phyloP scores from a whole-genome alignment of 2,888 invertebrate species.

The Panzeria rudis region DNA sequence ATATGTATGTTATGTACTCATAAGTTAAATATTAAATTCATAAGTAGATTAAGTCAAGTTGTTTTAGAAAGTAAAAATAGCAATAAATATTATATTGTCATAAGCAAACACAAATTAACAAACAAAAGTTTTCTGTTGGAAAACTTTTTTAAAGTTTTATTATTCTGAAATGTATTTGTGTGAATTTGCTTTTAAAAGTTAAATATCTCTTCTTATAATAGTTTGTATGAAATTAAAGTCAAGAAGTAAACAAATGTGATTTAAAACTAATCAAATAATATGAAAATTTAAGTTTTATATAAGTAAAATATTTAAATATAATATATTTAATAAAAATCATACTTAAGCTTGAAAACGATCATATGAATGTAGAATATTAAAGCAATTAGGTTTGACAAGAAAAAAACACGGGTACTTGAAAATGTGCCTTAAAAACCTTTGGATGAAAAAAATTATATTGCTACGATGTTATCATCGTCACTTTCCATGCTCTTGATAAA shows the following conservation, averaged over 20 bases:
- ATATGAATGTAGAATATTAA: too few species aligned
- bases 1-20: constrained; percentile 1
- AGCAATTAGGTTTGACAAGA: too few species aligned
- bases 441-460: too few species aligned
- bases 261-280: constrained; percentile 5
- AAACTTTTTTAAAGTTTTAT: constrained; percentile 45
- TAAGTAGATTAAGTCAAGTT: constrained; percentile 66
- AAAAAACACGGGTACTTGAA: too few species aligned
- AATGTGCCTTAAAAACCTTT: too few species aligned
- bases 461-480: too few species aligned
- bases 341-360: too few species aligned
- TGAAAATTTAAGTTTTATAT: background rate
- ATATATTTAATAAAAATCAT: too few species aligned
- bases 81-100: constrained; percentile 58
- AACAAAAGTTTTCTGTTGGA: constrained; percentile 1
- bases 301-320: background rate
- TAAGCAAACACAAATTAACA: constrained; percentile 35
- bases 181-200: constrained; percentile 3
- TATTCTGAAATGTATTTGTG: background rate
- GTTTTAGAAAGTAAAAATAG: constrained; percentile 49
- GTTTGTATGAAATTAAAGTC: constrained; percentile 12
- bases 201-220: constrained; percentile 14
- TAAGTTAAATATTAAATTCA: constrained; percentile 55
- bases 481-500: too few species aligned
- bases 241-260: background rate